Conservation (phyloP, 2,113 vertebrate species). For the Passer domesticus region DNA sequence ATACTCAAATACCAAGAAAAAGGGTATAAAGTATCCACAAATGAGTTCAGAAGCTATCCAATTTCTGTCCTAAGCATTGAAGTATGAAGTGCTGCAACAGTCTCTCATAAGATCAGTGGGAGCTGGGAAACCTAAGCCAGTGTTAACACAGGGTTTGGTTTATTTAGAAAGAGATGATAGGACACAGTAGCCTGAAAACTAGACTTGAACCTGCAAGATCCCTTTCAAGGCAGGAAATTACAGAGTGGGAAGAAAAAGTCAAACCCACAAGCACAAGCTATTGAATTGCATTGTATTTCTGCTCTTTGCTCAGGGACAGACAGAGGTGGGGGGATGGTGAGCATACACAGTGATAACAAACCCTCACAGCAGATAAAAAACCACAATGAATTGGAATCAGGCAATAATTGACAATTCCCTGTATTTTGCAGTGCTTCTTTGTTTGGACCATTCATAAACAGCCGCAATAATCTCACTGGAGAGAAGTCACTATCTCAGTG, state of each 20-base stretch:
- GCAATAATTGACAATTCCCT: not conserved
- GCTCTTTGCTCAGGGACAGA: not conserved
- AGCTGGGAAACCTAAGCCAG: not conserved
- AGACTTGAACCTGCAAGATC: not conserved
- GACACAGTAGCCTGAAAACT: not conserved
- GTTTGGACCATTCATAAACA: not conserved
- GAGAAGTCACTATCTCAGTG: not conserved
- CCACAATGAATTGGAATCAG: not conserved
- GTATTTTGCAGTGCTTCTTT: not conserved
- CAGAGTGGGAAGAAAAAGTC: not conserved
- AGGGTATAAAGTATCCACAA: not conserved
- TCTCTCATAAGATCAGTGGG: not conserved
- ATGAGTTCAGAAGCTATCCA: not conserved
- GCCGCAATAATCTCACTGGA: not conserved
- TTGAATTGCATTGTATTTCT: not conserved
- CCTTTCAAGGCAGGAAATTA: conserved; percentile 4
- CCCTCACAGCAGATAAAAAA: not conserved
- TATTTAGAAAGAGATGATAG: not conserved
- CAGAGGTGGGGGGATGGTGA: accelerated
- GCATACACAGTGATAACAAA: not conserved
- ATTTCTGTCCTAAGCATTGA: not conserved
- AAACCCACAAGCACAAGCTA: not conserved
- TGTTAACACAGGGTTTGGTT: not conserved
- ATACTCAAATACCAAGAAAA: not conserved
- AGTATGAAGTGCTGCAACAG: not conserved